Evolutionary conservation across 2,113 vertebrate genomes (phyloP), one percentile per base, ranked within the genome.

Genomic region (Coturnix japonica): DNA sequence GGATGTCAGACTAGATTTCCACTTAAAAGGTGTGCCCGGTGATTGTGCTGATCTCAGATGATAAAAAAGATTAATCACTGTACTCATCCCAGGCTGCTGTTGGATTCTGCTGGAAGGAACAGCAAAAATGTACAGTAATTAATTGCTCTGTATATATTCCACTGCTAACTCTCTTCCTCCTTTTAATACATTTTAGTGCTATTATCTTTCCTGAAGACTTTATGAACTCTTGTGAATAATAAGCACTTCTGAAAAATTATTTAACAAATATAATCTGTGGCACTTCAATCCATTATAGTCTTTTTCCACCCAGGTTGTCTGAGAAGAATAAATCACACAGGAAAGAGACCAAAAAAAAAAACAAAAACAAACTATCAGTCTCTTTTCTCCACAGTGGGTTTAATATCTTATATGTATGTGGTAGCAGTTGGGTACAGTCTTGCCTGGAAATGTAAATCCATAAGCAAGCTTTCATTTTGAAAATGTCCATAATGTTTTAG

Each of bases 11-110:
- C n/a, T 76, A 81, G 46, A 28, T 92, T 93, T 89, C 47, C 69
- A 37, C 60, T 89, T 76, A 72, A 60, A 70, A 92, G 72, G 51
- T 85, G 61, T 51, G 26, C 70, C 41, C 31, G 70, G 54, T 89
- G 70, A 91, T 93, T 84, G 59, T 2, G 7, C 71, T 87, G 56
- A 89, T 91, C 60, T 96, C 6, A 1, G 64, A 71, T 85, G 59
- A 91, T 91, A 87, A 92, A 89, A 91, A 85, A 80, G 67, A 92
- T 91, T 82, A 79, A 87, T 90, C 89, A 85, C 71, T 77, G 16
- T 87, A 60, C n/a, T 95, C 33, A 67, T 89, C 67, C 63, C 71
- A 8, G 61, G 33, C 70, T 73, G 19, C 63, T 87, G 33, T 33
- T 89, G 56, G 78, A 75, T 79, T 89, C 53, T 84, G 35, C 63